phyloP scores from a whole-genome alignment of 2,113 vertebrate species.

The Panurus biarmicus region DNA sequence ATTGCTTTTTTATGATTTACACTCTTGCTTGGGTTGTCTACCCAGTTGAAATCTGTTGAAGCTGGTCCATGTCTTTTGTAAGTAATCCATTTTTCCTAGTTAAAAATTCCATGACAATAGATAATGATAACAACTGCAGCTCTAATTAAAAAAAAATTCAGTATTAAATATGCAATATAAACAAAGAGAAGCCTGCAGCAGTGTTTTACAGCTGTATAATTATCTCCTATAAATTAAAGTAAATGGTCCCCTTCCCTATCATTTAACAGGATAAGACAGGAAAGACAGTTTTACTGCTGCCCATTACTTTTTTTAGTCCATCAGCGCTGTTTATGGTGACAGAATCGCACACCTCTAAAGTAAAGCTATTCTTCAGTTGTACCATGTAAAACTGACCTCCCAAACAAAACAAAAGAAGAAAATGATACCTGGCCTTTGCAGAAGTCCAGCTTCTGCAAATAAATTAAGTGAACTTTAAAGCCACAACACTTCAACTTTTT shows the following conservation, averaged over 20 bases:
- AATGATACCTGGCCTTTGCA: background rate
- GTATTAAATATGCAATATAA: background rate
- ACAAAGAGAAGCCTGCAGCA: background rate
- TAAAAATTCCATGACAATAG: background rate
- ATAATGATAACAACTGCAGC: background rate
- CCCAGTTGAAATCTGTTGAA: background rate
- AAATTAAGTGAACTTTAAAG: background rate
- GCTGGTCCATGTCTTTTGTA: background rate
- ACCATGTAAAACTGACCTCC: background rate
- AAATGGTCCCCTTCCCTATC: background rate
- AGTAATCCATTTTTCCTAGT: background rate
- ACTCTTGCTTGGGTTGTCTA: background rate
- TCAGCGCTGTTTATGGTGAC: background rate
- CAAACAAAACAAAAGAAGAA: background rate
- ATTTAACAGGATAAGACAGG: background rate
- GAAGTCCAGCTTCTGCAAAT: background rate
- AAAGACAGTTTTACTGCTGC: background rate
- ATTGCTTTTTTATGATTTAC: background rate
- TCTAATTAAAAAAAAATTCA: background rate
- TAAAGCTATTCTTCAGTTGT: background rate
- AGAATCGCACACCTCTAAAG: background rate
- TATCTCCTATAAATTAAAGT: background rate
- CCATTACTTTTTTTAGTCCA: background rate
- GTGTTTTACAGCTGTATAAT: background rate
- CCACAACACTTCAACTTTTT: background rate